Conservation (phyloP, 2,888 invertebrate genomes). For the Spilosoma lubricipeda region DNA sequence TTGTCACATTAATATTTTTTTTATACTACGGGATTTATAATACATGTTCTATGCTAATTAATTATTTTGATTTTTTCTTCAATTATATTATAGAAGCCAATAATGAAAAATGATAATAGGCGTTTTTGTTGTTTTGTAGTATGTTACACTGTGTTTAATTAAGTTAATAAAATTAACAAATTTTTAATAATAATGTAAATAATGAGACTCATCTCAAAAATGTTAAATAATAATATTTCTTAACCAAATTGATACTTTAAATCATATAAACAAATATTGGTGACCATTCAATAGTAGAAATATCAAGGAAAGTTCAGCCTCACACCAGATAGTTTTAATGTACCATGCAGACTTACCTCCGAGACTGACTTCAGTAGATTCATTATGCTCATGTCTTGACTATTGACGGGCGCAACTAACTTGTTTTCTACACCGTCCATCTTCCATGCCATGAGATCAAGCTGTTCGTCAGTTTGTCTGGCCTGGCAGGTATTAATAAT, state of each 20-base stretch:
- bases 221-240: not conserved
- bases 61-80: not conserved
- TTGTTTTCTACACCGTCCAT: constrained; percentile 90
- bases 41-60: no score
- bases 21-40: not conserved
- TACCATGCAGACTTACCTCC: constrained; percentile 80
- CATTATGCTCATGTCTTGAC: constrained; percentile 89
- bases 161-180: not conserved
- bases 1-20: not conserved
- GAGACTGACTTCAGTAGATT: constrained; percentile 91
- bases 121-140: not conserved
- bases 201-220: not conserved
- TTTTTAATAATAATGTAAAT: not conserved
- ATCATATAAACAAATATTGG: not conserved
- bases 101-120: not conserved
- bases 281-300: not conserved
- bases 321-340: not conserved
- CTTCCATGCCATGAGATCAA: constrained; percentile 91
- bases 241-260: not conserved
- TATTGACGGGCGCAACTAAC: constrained; percentile 82
- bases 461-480: constrained; percentile 90
- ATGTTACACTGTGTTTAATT: not conserved
- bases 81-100: not conserved
- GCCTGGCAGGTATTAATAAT: constrained; percentile 81
- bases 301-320: constrained; percentile 1